Evolutionary conservation across 2,888 invertebrate species (phyloP), one percentile per base, ranked within the genome.

Genomic region (Rotaria macrura): DNA sequence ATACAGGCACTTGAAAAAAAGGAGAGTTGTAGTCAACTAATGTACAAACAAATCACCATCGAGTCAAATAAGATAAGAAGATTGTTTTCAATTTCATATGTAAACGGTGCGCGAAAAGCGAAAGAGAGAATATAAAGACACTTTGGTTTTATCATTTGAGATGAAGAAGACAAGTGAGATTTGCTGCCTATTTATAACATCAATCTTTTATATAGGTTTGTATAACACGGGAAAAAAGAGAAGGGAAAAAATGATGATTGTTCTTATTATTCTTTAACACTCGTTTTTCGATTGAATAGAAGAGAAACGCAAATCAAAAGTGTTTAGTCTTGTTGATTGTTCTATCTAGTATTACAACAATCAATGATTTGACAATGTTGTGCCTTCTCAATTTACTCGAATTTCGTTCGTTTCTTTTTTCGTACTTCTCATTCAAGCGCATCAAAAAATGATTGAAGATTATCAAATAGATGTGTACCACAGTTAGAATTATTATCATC

Each of bases 1-100:
- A 54, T 54, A 54, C 54, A 54, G 23, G 14, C 54, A 65, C 65
- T 65, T 65, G 65, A 52, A 52, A 52, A 52, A 23, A 52, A 49
- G 17, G 49, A 52, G 23, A 65, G 34, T 14, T 29, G 34, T 65
- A 34, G 65, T 65, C 1, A 9, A 49, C 14, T 49, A 49, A 49
- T 49, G 49, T 49, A 52, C 52, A 23, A 52, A 52, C 23, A 52
- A 52, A 52, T 52, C 49, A 49, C 49, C 43, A 49, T 49, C 49
- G 49, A 49, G 49, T 49, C 65, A 65, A 65, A 65, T 65, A 65
- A 65, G 65, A 65, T 65, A 65, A 65, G 65, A 65, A 29, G 65
- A 65, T 65, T 29, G 29, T 29, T 65, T 65, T 65, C 34, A 65
- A 65, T 65, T 65, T 34, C 38, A 65, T 65, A 65, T 34, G 65